Base-by-base conservation (phyloP, 1,140 invertebrate genomes). In the Drosophila triauraria region DNA sequence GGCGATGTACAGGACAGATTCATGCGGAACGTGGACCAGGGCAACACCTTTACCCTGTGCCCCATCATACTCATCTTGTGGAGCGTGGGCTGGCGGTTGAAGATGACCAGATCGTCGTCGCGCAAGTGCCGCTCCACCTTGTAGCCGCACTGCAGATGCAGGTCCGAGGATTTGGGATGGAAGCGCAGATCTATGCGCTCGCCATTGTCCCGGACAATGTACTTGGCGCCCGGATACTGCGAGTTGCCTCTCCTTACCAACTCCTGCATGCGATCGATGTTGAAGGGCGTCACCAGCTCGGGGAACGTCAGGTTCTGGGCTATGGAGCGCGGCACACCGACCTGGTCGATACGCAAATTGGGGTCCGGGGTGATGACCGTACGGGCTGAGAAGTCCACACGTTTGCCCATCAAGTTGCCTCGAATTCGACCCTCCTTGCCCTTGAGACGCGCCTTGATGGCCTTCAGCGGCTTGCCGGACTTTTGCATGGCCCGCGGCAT, bases 31-130 rank as follows among this genome's bases (percentile, higher is more conserved):
- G 99, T 99, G 47, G 98, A 99, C 98, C 98, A 99, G 0, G 98
- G 98, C 48, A 99, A 93, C 6, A 99, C 97, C 93, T 99, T 99
- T 0, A 99, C 98, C 91, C 98, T 96, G 93, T 99, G 99, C 79
- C 99, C 99, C 99, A 99, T 99, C 99, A 99, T 99, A 96, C 97
- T 98, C 99, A 99, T 99, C 94, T 99, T 99, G 93, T 99, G 99
- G 0, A 99, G 95, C 2, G 99, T 99, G 0, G 99, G 99, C 91
- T 99, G 99, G 69, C 99, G 96, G 94, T 99, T 99, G 94, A 99
- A 99, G 76, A 99, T 99, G 35, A 99, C 98, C 44, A 99, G 95
- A 94, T 99, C 99, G 70, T 99, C 99, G 94, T 99, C 99, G 47
- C 98, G 95, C 91, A 99, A 97, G 94, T 99, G 99, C 30, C 99